Evolutionary conservation across 1,140 invertebrate genomes (phyloP).

Genomic region (Drosophila saltans): DNA sequence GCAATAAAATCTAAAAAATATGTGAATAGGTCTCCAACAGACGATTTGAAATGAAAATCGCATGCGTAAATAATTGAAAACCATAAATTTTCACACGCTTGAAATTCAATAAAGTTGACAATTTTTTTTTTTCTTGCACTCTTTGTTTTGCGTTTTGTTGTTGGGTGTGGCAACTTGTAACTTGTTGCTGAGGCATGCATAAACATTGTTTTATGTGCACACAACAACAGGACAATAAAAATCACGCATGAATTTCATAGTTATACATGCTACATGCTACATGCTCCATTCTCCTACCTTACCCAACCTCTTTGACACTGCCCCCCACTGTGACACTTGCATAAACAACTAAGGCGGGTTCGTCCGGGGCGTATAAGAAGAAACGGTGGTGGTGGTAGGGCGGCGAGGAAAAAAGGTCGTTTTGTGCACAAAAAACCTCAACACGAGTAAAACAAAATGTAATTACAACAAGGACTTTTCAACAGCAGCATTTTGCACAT

Average conservation of each 20-base stretch:
- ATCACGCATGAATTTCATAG: constrained; percentile 79
- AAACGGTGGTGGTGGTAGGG: background rate
- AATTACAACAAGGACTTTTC: constrained; percentile 79
- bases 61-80: constrained; percentile 70
- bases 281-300: background rate
- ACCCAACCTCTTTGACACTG: background rate
- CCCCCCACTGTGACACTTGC: constrained; percentile 61
- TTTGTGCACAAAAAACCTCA: constrained; percentile 73
- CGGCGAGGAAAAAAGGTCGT: constrained; percentile 55
- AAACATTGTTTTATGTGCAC: constrained; percentile 78
- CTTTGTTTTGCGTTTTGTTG: background rate
- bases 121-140: constrained; percentile 26
- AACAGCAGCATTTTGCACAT: constrained; percentile 60
- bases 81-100: constrained; percentile 77
- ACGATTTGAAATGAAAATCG: constrained; percentile 25
- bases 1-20: constrained; percentile 48
- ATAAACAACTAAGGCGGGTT: constrained; percentile 49
- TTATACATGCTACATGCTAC: constrained; percentile 51
- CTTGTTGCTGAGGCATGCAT: constrained; percentile 73
- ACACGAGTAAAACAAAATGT: constrained; percentile 81
- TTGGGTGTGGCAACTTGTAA: constrained; percentile 48
- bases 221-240: constrained; percentile 74
- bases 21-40: constrained; percentile 27
- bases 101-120: constrained; percentile 78
- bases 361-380: no score